Percentiles rank a stretch among this genome's conserved stretches.
phyloP scores from a whole-genome alignment of 2,888 invertebrate genomes.

The Platypus cylindrus region DNA sequence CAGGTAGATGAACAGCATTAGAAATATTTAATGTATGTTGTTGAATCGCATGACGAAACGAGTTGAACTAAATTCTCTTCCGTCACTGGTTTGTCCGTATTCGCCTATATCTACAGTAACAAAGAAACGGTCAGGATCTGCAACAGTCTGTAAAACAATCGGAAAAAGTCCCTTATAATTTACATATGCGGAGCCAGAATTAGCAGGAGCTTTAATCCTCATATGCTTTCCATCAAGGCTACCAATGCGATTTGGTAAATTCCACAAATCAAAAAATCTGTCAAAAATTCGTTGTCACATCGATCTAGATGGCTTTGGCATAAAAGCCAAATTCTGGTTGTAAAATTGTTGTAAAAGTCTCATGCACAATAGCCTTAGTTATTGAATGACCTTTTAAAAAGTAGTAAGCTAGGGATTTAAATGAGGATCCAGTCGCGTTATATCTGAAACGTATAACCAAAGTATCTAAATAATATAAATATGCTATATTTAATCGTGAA shows the following conservation, averaged over 20 bases:
- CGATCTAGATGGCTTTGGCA: slow-evolving; percentile 2
- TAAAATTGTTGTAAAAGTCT: background rate
- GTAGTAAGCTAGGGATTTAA: too few species aligned
- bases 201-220: slow-evolving; percentile 20
- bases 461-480: too few species aligned
- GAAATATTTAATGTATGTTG: slow-evolving; percentile 2
- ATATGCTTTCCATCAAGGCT: slow-evolving; percentile 28
- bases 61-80: slow-evolving; percentile 14
- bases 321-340: background rate
- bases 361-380: background rate
- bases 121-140: slow-evolving; percentile 29
- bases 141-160: slow-evolving; percentile 27
- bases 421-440: too few species aligned
- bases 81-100: slow-evolving; percentile 25
- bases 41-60: too few species aligned
- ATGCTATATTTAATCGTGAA: too few species aligned
- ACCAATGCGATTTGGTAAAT: slow-evolving; percentile 22
- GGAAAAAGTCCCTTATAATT: slow-evolving; percentile 26
- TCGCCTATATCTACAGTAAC: slow-evolving; percentile 24
- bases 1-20: slow-evolving; percentile 3
- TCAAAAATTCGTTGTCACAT: slow-evolving; percentile 1
- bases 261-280: slow-evolving; percentile 2
- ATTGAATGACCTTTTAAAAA: too few species aligned
- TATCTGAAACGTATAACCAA: too few species aligned
- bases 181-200: slow-evolving; percentile 21